A percentile compares a stretch with the other conserved stretches of the same genome.
phyloP scores from a whole-genome alignment of 2,888 invertebrate species.

The Idaea straminata region DNA sequence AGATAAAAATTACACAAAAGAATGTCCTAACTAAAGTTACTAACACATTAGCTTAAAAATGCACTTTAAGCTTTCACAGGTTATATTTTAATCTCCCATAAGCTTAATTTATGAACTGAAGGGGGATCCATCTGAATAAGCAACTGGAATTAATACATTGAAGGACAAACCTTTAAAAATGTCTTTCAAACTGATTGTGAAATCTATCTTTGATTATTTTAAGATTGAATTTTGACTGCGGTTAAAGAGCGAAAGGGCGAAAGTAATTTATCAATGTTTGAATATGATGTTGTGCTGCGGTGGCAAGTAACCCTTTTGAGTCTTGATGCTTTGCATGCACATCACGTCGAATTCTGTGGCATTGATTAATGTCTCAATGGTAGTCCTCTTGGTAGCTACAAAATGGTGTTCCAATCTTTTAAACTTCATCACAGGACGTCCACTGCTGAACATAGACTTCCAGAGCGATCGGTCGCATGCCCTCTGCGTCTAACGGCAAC shows the following conservation, averaged over 20 bases:
- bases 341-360: background rate
- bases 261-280: constrained; percentile 36
- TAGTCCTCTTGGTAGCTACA: background rate
- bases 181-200: background rate
- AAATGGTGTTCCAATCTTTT: too few species aligned
- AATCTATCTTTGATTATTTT: background rate
- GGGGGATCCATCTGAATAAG: constrained; percentile 59
- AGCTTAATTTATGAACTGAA: constrained; percentile 59
- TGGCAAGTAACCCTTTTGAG: background rate
- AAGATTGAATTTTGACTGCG: constrained; percentile 15
- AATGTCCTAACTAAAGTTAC: background rate
- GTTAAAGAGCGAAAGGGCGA: constrained; percentile 25
- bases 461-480: too few species aligned
- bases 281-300: background rate
- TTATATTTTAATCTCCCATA: constrained; percentile 49
- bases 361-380: background rate
- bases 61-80: constrained; percentile 32
- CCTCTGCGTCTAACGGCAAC: too few species aligned
- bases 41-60: constrained; percentile 9
- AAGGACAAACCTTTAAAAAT: constrained; percentile 31
- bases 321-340: background rate
- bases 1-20: background rate
- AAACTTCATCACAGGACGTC: too few species aligned
- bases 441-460: too few species aligned
- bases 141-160: constrained; percentile 51